Base-by-base conservation (phyloP, 2,113 vertebrate species). In the Nerophis lumbriciformis region DNA sequence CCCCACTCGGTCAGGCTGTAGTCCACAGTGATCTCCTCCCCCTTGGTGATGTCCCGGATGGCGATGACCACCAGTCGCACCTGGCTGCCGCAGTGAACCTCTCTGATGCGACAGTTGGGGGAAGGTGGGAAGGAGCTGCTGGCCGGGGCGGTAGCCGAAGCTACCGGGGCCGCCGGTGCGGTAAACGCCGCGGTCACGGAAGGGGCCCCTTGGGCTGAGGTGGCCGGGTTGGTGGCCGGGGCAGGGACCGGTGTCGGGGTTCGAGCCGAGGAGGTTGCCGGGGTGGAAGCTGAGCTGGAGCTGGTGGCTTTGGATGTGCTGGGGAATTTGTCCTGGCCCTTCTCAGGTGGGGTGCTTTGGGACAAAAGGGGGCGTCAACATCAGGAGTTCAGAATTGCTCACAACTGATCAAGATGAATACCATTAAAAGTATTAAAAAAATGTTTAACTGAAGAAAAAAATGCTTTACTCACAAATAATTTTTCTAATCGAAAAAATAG, bases 11-110 rank as follows among this genome's bases (percentile, higher is more conserved):
- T 91, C 71, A 91, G 83, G 72, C 90, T 91, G 79, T 92, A 92
- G 83, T 92, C 90, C 61, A 92, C 90, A 2, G 90, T 91, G 72
- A 92, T 92, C 78, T 92, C 91, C 78, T 92, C 91, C 9, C 90
- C 91, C 55, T 88, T 91, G 69, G 86, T 73, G 79, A 92, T 92
- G 77, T 92, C 89, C 54, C 89, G 83, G 73, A 92, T 91, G 9
- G 91, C 91, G 16, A 92, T 90, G 21, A 92, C 91, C 1, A 91
- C 89, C 61, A 92, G 60, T 4, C 90, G 88, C 70, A 90, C 90
- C 79, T 91, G 91, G 82, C 83, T 91, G 54, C 89, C 90, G 56
- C 88, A 91, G 76, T 91, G 89, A 56, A 91, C 89, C 73, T 92
- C 91, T 21, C 91, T 71, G 70, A 92, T 91, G 47, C 89, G 87